Base-by-base conservation (phyloP, 2,797 vertebrate species). In the Microctenopoma stevenorrisi region DNA sequence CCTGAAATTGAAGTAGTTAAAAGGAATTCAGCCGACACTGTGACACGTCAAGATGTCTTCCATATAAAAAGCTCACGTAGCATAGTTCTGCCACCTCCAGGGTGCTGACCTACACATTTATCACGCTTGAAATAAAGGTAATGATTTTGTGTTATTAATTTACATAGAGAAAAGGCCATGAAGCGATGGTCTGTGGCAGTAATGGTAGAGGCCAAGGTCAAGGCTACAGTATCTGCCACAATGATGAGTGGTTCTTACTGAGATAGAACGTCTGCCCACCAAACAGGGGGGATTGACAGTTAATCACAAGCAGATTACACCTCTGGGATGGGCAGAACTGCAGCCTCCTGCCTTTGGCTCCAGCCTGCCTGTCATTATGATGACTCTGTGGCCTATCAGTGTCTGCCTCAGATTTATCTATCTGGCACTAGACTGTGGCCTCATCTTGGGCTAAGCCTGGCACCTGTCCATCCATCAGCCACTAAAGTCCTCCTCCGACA, bases 281-380 rank as follows among this genome's bases (percentile, higher is more conserved):
- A 77, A 89, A 89, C 74, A 48, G 81, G 66, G 72, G 63, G 81
- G 90, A 85, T 86, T 93, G 94, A 93, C 92, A 92, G 91, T 93
- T 94, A 93, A 94, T 94, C 93, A 94, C 86, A 79, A 82, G 77
- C 85, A 91, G 83, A 92, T 92, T 93, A 92, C 90, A 90, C 87
- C 90, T 90, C 85, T 81, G 85, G 86, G 84, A 90, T 81, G 77
- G 84, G 85, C 50, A 64, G 80, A 85, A 82, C 85, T 62, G 63
- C 83, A 79, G 80, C 87, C 79, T 89, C 76, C 81, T 59, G 76
- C 88, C 83, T 83, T 60, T 66, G 58, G 84, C 87, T 86, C 68
- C 83, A 67, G 83, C 78, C 74, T 83, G 73, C 83, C 88, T 77
- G 88, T 92, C 91, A 87, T 83, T 74, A 86, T 88, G 86, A 88